Evolutionary conservation across 2,888 invertebrate genomes (phyloP), one percentile per base, ranked within the genome.

Genomic region (Orthosia incerta): DNA sequence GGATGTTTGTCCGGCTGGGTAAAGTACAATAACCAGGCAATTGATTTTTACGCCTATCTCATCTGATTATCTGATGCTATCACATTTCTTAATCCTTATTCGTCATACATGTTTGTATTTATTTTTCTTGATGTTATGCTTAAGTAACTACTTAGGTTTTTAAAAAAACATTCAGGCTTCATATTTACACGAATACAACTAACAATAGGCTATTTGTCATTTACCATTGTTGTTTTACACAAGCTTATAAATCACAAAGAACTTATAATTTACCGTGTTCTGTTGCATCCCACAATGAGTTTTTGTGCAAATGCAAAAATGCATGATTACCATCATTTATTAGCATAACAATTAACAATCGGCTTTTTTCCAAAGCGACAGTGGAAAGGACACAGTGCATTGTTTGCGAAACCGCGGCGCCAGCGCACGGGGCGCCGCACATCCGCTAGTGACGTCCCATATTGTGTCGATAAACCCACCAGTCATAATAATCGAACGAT

Each of bases 361-460:
- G 90, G 88, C 89, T 87, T 90, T 93, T 94, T 94, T 91, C 88
- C 90, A 89, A 92, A 91, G 90, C 89, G 88, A 84, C 86, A 87
- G 84, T 89, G 88, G 83, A 91, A 91, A 90, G 90, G 93, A 91
- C 91, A 87, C 78, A 71, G 79, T 88, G 93, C 93, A 95, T 95
- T 96, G 95, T 96, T 94, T 93, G 94, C 91, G 91, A 91, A 91
- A 90, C 87, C 73, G 78, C 88, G 93, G 93, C 90, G 92, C 92
- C 92, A 93, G 92, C 94, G 94, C 94, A 80, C 76, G 84, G 70
- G 86, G 86, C 86, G 86, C 94, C 88, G 86, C 89, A 92, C 93
- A 94, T 95, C 95, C 96, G 96, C 94, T 95, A 95, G 95, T 95
- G 94, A 88, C 89, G 95, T 80, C 75, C 72, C 82, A 72, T 88